Percentiles rank a stretch among this genome's conserved stretches.
Conservation (phyloP, 2,888 invertebrate species). For the Azorinus chamasolen region DNA sequence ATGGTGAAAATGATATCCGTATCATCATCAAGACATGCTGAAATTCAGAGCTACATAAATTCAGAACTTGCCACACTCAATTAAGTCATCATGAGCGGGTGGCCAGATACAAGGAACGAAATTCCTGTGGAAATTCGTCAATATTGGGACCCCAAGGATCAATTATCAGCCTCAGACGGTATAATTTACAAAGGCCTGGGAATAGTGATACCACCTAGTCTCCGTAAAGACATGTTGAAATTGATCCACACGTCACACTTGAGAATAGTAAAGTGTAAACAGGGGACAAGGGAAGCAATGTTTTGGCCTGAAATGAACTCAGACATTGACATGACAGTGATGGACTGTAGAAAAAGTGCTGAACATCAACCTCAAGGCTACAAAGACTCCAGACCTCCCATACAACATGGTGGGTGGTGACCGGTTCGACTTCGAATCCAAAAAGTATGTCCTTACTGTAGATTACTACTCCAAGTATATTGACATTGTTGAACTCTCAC, state of each 20-base stretch:
- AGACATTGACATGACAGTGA: conserved; percentile 40
- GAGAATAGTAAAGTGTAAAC: conserved; percentile 51
- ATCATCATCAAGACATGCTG: not conserved
- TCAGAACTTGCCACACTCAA: conserved; percentile 24
- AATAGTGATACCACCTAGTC: conserved; percentile 59
- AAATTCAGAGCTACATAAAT: conserved; percentile 11
- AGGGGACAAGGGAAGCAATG: conserved; percentile 39
- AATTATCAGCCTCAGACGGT: conserved; percentile 54
- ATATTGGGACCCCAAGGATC: conserved; percentile 47
- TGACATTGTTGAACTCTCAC: conserved; percentile 44
- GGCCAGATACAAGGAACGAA: conserved; percentile 50
- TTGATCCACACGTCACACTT: conserved; percentile 39
- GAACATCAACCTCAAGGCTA: conserved; percentile 35
- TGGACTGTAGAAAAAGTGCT: conserved; percentile 38
- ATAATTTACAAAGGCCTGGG: conserved; percentile 58
- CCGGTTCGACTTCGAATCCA: conserved; percentile 46
- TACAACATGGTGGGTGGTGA: conserved; percentile 40
- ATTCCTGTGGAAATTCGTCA: conserved; percentile 22
- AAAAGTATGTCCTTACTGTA: conserved; percentile 43
- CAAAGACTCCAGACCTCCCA: conserved; percentile 39
- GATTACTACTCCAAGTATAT: conserved; percentile 62
- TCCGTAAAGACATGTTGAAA: conserved; percentile 51
- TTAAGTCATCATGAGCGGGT: conserved; percentile 36
- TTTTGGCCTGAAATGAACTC: conserved; percentile 51
- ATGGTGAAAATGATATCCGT: conserved; percentile 17